Evolutionary conservation across 1,140 invertebrate species (phyloP), one percentile per base, ranked within the genome.

Genomic region (Rhopalosiphum maidis): DNA sequence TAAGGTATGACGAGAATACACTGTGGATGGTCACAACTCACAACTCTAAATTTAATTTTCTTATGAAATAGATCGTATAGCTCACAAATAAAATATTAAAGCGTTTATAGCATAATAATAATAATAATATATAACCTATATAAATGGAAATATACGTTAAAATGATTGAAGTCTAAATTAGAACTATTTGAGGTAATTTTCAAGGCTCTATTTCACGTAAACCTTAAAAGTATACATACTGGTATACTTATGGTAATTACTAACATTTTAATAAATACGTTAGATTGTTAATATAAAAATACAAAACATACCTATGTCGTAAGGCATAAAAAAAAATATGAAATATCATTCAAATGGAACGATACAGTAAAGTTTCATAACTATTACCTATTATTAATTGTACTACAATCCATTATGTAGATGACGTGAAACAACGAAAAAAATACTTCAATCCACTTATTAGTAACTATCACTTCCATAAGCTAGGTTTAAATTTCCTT

Each of bases 381-480:
- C 30, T 77, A n/a, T 87, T 46, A 51, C 48, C 48, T 51, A 87
- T 87, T 87, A 46, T 87, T 87, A 87, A 87, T 87, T 87, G 43
- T 87, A 25, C 25, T n/a, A 46, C 18, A 46, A 43, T n/a, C 30
- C 43, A 35, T 87, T 87, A 87, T 46, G 21, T 87, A n/a, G 30
- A 48, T 22, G 85, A 46, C 30, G 15, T 30, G 25, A 87, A n/a
- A 46, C n/a, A 48, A 86, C 83, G 37, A 43, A 86, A 85, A 83
- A 86, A 21, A 15, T 41, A 87, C 25, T 4, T 15, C 43, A n/a
- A 87, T 46, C 11, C 15, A 30, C 85, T 48, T 48, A n/a, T 77
- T 77, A 51, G 48, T 51, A 51, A 51, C 48, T 51, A 77, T 68
- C 30, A 68, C 11, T 15, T n/a, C 30, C 2, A 5, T 60, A 25